Percentiles rank a stretch among this genome's conserved stretches.
Conservation (phyloP, 2,888 invertebrate genomes). For the Colostygia pectinataria region DNA sequence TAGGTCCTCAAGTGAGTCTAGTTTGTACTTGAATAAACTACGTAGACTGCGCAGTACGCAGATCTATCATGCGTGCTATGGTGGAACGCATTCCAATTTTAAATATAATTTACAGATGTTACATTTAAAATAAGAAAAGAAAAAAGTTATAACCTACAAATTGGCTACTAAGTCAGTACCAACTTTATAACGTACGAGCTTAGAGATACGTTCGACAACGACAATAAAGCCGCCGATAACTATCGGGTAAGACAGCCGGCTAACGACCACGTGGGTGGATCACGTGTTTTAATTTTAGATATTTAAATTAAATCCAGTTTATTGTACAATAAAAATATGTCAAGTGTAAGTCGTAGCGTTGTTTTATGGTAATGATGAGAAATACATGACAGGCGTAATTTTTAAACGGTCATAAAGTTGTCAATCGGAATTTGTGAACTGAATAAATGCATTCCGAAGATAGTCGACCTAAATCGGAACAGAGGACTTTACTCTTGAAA, state of each 20-base stretch:
- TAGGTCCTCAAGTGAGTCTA: too few species aligned
- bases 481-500: neutral
- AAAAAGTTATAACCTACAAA: too few species aligned
- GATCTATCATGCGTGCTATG: too few species aligned
- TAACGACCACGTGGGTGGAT: slow-evolving; percentile 20
- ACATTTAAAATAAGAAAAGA: too few species aligned
- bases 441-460: neutral
- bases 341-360: slow-evolving; percentile 20
- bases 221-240: slow-evolving; percentile 20
- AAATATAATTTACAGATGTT: too few species aligned
- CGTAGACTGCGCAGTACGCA: too few species aligned
- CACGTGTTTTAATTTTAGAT: slow-evolving; percentile 24
- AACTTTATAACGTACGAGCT: too few species aligned
- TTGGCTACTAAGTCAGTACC: too few species aligned
- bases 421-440: neutral
- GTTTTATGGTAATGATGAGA: slow-evolving; percentile 19
- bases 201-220: too few species aligned
- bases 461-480: neutral
- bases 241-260: slow-evolving; percentile 17
- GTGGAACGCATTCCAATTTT: too few species aligned
- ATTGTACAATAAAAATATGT: slow-evolving; percentile 27
- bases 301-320: slow-evolving; percentile 28
- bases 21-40: too few species aligned
- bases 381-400: slow-evolving; percentile 12
- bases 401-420: slow-evolving; percentile 12